Conservation (phyloP, 2,113 vertebrate genomes). For the Erpornis zantholeuca region DNA sequence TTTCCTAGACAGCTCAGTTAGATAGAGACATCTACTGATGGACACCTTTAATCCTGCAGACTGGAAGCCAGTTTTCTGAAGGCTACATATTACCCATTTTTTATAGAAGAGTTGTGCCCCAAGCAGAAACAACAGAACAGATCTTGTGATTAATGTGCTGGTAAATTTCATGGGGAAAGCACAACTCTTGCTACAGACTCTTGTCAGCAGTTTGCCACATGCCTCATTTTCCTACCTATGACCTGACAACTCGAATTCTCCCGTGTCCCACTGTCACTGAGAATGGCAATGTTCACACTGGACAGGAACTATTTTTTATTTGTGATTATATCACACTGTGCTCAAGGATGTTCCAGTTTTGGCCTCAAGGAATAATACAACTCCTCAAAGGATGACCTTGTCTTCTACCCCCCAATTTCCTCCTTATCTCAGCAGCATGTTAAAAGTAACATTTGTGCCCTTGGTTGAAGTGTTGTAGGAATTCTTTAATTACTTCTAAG, state of each 20-base stretch:
- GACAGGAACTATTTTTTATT: not conserved
- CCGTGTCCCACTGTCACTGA: fast-evolving
- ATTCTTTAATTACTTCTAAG: not conserved
- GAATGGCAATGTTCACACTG: not conserved
- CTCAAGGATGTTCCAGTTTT: not conserved
- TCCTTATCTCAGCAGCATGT: not conserved
- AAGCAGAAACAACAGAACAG: not conserved
- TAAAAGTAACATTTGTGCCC: not conserved
- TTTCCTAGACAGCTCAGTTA: not conserved
- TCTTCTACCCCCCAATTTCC: not conserved
- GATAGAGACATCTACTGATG: not conserved
- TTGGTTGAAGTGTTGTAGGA: not conserved
- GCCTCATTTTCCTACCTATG: not conserved
- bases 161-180: not conserved
- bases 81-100: not conserved
- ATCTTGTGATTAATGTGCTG: not conserved
- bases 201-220: fast-evolving
- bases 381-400: not conserved
- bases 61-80: not conserved
- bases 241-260: not conserved
- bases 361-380: not conserved
- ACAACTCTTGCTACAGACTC: not conserved
- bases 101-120: not conserved
- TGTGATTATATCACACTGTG: not conserved
- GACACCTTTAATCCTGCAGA: not conserved